Evolutionary conservation across 64 coral and sea anemone genomes (phyloP), one percentile per base, ranked within the genome.

Genomic region (Acropora tenuis): DNA sequence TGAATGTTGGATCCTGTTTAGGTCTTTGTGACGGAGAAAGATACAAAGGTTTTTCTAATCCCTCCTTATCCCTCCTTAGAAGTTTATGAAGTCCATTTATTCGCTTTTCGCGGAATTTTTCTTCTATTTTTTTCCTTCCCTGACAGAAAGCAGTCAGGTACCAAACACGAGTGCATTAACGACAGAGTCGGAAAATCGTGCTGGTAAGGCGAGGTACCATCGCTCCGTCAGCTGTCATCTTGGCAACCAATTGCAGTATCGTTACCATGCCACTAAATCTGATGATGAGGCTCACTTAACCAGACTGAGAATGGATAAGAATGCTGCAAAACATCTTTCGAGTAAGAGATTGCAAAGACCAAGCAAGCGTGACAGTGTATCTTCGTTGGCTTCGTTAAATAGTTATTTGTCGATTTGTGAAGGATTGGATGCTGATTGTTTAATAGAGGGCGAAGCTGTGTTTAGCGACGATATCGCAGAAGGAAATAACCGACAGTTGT

Each of bases 191-290:
- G 41, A 45, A 9, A 66, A 45, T 61, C 11, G 46, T 0, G 19
- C 79, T 0, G 68, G 45, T 47, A 68, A 84, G 10, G 44, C 16
- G 8, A 12, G 43, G 1, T 85, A 50, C 65, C 12, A 67, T 49
- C 82, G 82, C 11, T 72, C 82, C 9, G 46, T 49, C 45, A 85
- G 82, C 66, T 71, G 82, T 72, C 82, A n/a, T 61, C 46, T 72
- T 20, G 43, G 45, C 43, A 85, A 85, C 65, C 15, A 30, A 41
- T 18, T 67, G 19, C 66, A 19, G 17, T 18, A 61, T 11, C 63
- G 82, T 40, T 1, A 85, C 82, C 82, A 85, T 16, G 82, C 45
- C 5, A 65, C 41, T 11, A 69, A 69, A 71, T 72, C 65, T 48
- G 63, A 50, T 44, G 72, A 65, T 72, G 82, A 85, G 8, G 82